Conservation (phyloP, 2,113 vertebrate genomes). For the Antechinus flavipes region DNA sequence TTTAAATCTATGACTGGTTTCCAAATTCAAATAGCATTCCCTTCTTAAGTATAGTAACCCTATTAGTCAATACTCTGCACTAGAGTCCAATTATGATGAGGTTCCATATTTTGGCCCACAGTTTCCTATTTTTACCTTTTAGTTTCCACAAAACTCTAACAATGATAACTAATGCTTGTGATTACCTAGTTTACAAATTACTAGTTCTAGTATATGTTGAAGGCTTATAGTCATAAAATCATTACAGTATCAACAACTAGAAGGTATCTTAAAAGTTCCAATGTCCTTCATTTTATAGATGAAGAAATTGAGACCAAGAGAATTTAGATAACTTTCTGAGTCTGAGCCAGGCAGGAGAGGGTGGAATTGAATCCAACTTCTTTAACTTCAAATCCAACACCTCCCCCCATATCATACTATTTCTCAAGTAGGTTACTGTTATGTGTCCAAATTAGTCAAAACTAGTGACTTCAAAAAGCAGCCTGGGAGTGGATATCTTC, state of each 20-base stretch:
- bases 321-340: neutral
- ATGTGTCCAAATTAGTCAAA: neutral
- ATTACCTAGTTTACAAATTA: neutral
- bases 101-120: neutral
- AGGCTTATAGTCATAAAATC: neutral
- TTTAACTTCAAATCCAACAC: neutral
- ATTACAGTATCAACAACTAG: neutral
- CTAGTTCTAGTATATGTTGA: neutral
- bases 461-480: neutral
- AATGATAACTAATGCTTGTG: neutral
- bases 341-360: neutral
- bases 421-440: neutral
- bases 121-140: neutral
- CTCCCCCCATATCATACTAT: neutral
- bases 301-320: neutral
- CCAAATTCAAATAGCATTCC: neutral
- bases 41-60: neutral
- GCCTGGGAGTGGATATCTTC: neutral
- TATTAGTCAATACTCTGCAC: neutral
- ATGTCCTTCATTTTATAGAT: neutral
- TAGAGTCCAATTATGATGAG: neutral
- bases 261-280: neutral
- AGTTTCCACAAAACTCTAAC: neutral
- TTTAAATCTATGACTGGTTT: neutral
- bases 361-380: neutral